A percentile compares a stretch with the other conserved stretches of the same genome.
These are phyloP conservation scores for Pagrus major DNA, from an alignment of 2,113 vertebrate genomes.

Conservation along the genomic window DNA sequence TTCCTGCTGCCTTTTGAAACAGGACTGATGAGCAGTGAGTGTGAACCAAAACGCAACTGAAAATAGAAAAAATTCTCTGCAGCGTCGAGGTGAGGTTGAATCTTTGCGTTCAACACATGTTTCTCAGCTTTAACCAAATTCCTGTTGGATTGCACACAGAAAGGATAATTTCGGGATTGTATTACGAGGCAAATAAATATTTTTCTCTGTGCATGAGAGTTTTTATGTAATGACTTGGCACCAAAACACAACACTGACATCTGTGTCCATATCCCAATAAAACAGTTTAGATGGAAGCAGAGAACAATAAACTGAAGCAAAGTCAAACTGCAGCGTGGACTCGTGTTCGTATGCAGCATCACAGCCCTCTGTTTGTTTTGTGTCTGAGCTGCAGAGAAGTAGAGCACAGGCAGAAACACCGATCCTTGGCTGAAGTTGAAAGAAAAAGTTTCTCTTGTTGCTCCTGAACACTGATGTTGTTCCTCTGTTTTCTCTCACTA, in stretches of 20 bases:
- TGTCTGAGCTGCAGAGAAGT: neutral
- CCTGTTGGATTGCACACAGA: neutral
- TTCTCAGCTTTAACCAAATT: neutral
- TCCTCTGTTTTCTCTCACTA: neutral
- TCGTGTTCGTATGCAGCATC: neutral
- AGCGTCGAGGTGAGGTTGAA: no score
- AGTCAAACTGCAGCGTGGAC: neutral
- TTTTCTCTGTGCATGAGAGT: neutral
- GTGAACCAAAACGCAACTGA: no score
- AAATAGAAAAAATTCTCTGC: no score
- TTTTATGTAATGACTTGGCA: neutral
- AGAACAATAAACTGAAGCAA: neutral
- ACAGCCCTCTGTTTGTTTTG: neutral
- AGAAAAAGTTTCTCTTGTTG: neutral
- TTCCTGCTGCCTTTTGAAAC: no score
- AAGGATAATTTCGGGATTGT: neutral
- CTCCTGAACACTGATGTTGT: neutral
- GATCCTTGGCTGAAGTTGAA: neutral
- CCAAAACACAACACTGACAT: neutral
- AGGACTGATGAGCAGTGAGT: no score
- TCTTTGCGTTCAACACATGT: no score
- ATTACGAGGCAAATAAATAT: neutral
- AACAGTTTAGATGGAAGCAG: neutral
- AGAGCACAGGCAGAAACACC: neutral
- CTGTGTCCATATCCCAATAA: no score